A percentile compares a stretch with the other conserved stretches of the same genome.
Evolutionary conservation across 23 tunicate species (phyloP).

Genomic region (Trididemnum nubilum): DNA sequence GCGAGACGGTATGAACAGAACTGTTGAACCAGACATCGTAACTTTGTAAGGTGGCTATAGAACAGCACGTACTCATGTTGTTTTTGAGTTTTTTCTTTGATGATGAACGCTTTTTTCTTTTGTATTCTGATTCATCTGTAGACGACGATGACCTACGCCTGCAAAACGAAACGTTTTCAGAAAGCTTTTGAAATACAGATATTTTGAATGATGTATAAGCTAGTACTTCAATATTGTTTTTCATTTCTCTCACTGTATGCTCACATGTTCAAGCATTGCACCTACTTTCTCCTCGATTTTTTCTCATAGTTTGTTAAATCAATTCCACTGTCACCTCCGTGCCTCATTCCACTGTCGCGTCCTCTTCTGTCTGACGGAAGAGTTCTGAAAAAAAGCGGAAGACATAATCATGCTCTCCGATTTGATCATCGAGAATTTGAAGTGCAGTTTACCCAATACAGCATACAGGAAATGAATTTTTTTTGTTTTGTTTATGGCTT

Average conservation of each 20-base stretch:
- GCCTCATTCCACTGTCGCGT: constrained; percentile 31
- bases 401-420: background rate
- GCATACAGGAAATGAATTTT: too few species aligned
- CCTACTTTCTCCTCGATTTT: background rate
- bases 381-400: constrained; percentile 20
- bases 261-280: background rate
- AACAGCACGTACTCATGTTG: constrained; percentile 24
- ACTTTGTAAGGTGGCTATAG: too few species aligned
- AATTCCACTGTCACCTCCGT: constrained; percentile 90
- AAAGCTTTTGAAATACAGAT: too few species aligned
- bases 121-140: constrained; percentile 40
- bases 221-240: too few species aligned
- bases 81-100: constrained; percentile 39
- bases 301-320: constrained; percentile 69
- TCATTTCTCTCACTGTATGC: too few species aligned
- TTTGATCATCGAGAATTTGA: background rate
- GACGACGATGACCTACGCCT: constrained; percentile 15
- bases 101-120: constrained; percentile 20
- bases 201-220: too few species aligned
- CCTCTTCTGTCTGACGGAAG: constrained; percentile 13
- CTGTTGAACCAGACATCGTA: too few species aligned
- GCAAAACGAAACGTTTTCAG: too few species aligned
- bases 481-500: too few species aligned
- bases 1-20: too few species aligned
- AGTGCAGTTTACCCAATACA: too few species aligned